Evolutionary conservation across 1,140 invertebrate species (phyloP).

Genomic region (Psix sp.): DNA sequence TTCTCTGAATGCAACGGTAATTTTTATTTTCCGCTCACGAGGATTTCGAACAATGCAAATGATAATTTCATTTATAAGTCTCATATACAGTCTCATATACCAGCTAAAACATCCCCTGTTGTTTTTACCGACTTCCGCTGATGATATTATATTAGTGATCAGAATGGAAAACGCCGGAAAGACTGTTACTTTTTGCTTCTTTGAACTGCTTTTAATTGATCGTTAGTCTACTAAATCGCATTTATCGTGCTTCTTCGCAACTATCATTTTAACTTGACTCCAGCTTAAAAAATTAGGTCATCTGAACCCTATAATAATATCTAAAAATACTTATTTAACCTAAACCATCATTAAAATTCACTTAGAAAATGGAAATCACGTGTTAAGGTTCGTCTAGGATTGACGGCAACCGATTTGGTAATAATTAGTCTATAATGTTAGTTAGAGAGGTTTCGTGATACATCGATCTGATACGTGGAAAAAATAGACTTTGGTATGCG

Average conservation of each 20-base stretch:
- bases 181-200: slow-evolving; percentile 31
- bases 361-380: too few species aligned
- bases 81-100: too few species aligned
- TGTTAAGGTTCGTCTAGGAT: too few species aligned
- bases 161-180: slow-evolving; percentile 50
- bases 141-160: slow-evolving; percentile 43
- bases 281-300: too few species aligned
- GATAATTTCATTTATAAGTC: too few species aligned
- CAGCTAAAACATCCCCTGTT: slow-evolving; percentile 34
- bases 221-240: slow-evolving; percentile 28
- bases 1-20: too few species aligned
- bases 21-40: too few species aligned
- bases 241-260: slow-evolving; percentile 5
- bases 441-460: slow-evolving; percentile 21
- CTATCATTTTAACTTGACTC: slow-evolving; percentile 3
- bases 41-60: too few species aligned
- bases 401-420: too few species aligned
- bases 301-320: too few species aligned
- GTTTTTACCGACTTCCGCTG: slow-evolving; percentile 50
- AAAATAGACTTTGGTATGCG: slow-evolving; percentile 38
- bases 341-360: too few species aligned
- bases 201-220: slow-evolving; percentile 47
- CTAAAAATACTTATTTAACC: too few species aligned
- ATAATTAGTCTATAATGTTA: neutral
- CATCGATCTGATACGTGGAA: slow-evolving; percentile 28